Percentiles rank a stretch among this genome's conserved stretches.
phyloP scores from a whole-genome alignment of 2,113 vertebrate genomes.

The Psilopsiagon aurifrons region DNA sequence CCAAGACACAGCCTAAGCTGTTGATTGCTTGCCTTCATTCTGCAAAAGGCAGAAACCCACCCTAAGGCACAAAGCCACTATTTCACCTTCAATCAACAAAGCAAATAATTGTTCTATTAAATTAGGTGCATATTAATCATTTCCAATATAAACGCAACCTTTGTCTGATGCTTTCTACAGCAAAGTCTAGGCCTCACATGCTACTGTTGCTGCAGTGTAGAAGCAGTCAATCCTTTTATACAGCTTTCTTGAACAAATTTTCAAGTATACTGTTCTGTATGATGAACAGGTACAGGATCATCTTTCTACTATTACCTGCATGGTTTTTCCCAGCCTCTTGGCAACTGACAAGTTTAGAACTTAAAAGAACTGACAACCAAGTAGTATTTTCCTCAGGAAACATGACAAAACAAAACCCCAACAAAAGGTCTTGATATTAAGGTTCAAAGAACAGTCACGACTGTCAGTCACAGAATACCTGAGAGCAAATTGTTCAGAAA shows the following conservation, averaged over 20 bases:
- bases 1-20: background rate
- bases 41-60: background rate
- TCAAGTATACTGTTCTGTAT: accelerated
- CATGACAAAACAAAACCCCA: background rate
- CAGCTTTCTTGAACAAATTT: background rate
- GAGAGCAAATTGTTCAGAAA: background rate
- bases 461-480: background rate
- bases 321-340: background rate
- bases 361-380: background rate
- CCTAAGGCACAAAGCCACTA: background rate
- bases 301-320: background rate
- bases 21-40: background rate
- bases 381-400: accelerated
- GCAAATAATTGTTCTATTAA: background rate
- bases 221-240: background rate
- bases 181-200: background rate
- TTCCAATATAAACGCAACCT: background rate
- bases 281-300: background rate
- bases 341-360: background rate
- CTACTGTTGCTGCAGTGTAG: background rate
- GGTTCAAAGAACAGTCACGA: background rate
- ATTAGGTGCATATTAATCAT: background rate
- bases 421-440: background rate
- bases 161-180: background rate
- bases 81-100: background rate